Conservation (phyloP, 2,888 invertebrate species). For the Pristionchus mayeri region DNA sequence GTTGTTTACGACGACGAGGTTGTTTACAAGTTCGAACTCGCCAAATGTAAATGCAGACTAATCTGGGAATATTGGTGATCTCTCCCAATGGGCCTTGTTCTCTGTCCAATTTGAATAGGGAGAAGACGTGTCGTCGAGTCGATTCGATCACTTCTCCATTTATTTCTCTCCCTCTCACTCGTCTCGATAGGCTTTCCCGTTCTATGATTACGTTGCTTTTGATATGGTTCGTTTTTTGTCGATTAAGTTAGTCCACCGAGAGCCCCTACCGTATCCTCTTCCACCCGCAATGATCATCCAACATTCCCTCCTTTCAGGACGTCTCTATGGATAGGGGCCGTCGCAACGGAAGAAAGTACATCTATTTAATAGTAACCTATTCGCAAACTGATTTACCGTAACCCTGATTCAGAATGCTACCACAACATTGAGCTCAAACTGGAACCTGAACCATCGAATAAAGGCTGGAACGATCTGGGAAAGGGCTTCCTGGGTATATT, state of each 20-base stretch:
- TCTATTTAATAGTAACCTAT: too few species aligned
- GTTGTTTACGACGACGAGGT: too few species aligned
- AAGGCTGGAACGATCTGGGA: not conserved
- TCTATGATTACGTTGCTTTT: not conserved
- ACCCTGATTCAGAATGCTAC: not conserved
- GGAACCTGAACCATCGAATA: not conserved
- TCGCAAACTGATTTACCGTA: not conserved
- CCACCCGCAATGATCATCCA: not conserved
- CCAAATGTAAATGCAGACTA: too few species aligned
- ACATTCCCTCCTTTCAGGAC: not conserved
- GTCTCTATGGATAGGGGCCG: not conserved
- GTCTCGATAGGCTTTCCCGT: not conserved
- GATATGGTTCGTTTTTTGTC: constrained; percentile 21
- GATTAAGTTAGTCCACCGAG: too few species aligned
- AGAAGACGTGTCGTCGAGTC: not conserved
- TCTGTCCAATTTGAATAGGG: not conserved
- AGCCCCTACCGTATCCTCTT: not conserved
- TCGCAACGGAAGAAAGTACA: not conserved
- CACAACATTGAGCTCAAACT: not conserved
- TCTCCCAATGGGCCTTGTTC: not conserved
- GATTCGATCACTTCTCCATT: not conserved
- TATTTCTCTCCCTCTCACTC: not conserved
- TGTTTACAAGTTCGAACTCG: not conserved
- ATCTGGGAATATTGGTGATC: not conserved
- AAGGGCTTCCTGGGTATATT: not conserved